Conservation (phyloP, 1,140 invertebrate species). For the Drosophila biarmipes region DNA sequence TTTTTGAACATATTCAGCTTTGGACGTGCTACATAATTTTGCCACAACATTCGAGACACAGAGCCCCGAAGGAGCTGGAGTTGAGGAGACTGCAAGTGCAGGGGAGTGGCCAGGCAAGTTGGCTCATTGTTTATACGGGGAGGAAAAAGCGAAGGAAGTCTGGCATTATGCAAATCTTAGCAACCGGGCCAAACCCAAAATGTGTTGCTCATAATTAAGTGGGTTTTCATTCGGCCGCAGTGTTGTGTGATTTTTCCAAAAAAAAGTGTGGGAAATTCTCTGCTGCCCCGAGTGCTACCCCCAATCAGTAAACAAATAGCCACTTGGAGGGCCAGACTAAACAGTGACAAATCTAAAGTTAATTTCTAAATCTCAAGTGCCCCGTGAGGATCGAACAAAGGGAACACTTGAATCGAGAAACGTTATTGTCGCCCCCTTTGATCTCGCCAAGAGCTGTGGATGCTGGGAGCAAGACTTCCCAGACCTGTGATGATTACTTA, state of each 20-base stretch:
- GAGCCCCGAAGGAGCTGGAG: conserved; percentile 11
- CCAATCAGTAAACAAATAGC: conserved; percentile 22
- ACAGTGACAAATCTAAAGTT: conserved; percentile 63
- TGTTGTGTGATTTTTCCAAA: neutral
- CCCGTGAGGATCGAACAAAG: neutral
- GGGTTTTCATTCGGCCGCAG: conserved; percentile 3
- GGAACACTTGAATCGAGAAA: conserved; percentile 21
- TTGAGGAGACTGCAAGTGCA: conserved; percentile 7
- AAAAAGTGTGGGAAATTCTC: conserved; percentile 43
- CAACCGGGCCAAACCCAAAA: conserved; percentile 51
- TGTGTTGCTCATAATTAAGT: conserved; percentile 47
- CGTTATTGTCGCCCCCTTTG: conserved; percentile 61
- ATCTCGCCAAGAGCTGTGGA: conserved; percentile 58
- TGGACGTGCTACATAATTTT: conserved; percentile 74
- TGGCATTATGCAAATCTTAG: conserved; percentile 47
- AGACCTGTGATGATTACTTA: conserved; percentile 53
- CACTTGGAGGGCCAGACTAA: conserved; percentile 50
- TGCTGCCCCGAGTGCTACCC: neutral
- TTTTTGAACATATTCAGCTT: conserved; percentile 74
- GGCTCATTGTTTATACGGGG: conserved; percentile 42
- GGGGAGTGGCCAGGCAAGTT: conserved; percentile 54
- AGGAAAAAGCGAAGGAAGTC: conserved; percentile 23
- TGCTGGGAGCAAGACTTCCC: conserved; percentile 43
- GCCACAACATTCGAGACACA: conserved; percentile 40
- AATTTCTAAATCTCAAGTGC: conserved; percentile 47